Base-by-base conservation (phyloP, 2,888 invertebrate species). In the Syrista parreyssii region DNA sequence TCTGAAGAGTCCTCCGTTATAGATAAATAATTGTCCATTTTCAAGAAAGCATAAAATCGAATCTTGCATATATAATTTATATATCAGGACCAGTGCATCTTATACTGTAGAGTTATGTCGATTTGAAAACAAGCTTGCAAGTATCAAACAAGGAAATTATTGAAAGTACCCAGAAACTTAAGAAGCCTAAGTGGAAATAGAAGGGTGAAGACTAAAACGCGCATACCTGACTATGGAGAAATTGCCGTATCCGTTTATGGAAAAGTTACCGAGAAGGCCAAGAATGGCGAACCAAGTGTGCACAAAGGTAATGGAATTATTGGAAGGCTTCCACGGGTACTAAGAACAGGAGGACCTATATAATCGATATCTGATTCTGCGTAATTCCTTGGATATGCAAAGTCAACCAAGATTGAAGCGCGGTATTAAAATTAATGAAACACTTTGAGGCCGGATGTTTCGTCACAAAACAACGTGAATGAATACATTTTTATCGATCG, bases 241-340 rank as follows among this genome's bases (percentile, higher is more conserved):
- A 55, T 23, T 55, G 23, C 55, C 23, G 23, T 55, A 9, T 55
- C 55, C 55, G 23, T 55, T 55, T 55, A 55, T 55, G 23, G 55
- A 23, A 55, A 23, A 55, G 55, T 23, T 55, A 55, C 55, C 55
- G 23, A 55, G 55, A 55, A 55, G 74, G 73, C 74, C 40, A 75
- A 69, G 74, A 55, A 77, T 77, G 68, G 77, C 69, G 40, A 68
- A 71, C 68, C 78, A 75, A 68, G 40, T 40, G 78, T 73, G 78
- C 75, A 75, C 33, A 75, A 75, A 68, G 33, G 79, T 80, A 80
- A 80, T 76, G 76, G 76, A 79, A 79, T 80, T 80, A 80, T 79
- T 79, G 80, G 79, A 79, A 75, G 80, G 79, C 79, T 80, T 80
- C 80, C 79, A 71, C 15, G 23, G 4, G 15, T 23, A 23, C 9